Evolutionary conservation across 2,797 vertebrate species (phyloP), one percentile per base, ranked within the genome.

Genomic region (Lacerta bilineata): DNA sequence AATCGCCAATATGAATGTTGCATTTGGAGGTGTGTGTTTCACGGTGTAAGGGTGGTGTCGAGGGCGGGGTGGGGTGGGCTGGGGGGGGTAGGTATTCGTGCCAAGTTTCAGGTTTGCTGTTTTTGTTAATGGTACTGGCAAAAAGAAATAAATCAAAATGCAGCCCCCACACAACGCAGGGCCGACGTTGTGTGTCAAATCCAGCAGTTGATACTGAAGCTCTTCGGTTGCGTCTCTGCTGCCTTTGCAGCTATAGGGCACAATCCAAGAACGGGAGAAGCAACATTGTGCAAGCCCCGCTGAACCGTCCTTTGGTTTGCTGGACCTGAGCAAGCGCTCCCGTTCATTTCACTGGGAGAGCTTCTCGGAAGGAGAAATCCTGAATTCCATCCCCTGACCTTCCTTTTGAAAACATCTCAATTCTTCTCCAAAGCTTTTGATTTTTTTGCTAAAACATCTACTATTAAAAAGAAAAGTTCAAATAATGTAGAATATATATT

Each of bases 401-500:
- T 5, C 29, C 27, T 87, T n/a, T 36, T 86, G 29, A 81, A 3
- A 80, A 39, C 80, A n/a, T 7, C 81, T 25, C 85, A 17, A 9
- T 39, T 41, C 25, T 86, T 85, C 64, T 71, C 9, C 4, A 5
- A 4, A 81, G 8, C n/a, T 81, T 68, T 75, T 17, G 11, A 80
- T 66, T 0, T 43, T 2, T 15, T 17, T 27, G 36, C 25, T 0
- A 11, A 46, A 85, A 68, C 81, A n/a, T 17, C 86, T 76, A 86
- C 41, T 72, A 18, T 0, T 43, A 4, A 0, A 0, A 15, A 7
- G 18, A 59, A 84, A 87, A 91, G 0, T 50, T 6, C 29, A 36
- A 82, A 46, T 69, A 46, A n/a, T n/a, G 13, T 17, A 69, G 81
- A 84, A 90, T 87, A 91, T 69, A 90, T 88, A 90, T 85, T 94